phyloP scores from a whole-genome alignment of 1,140 invertebrate species.

The Cyclina sinensis region DNA sequence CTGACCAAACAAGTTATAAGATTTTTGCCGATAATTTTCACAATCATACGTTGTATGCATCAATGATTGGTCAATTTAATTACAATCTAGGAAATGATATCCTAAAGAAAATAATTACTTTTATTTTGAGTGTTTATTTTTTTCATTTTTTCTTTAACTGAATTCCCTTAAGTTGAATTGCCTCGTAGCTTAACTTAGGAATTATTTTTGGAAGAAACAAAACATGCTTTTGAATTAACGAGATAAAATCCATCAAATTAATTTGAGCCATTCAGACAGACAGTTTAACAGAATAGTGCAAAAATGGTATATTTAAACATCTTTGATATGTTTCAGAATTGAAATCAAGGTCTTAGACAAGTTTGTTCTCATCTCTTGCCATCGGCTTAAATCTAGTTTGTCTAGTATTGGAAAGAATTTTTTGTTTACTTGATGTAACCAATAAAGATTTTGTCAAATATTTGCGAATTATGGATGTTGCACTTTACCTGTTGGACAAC shows the following conservation, averaged over 20 bases:
- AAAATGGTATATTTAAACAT: too few relatives aligned
- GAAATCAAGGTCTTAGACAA: too few relatives aligned
- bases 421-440: slow-evolving; percentile 29
- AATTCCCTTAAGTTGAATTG: too few relatives aligned
- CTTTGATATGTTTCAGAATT: too few relatives aligned
- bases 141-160: background rate
- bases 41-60: background rate
- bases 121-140: background rate
- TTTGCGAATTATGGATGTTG: slow-evolving; percentile 24
- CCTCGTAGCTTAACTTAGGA: too few relatives aligned
- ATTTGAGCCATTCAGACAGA: too few relatives aligned
- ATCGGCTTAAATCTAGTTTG: background rate
- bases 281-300: too few relatives aligned
- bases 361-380: background rate
- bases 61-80: slow-evolving; percentile 63
- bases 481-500: background rate
- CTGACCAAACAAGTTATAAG: slow-evolving; percentile 26
- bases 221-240: too few relatives aligned
- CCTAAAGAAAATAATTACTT: background rate
- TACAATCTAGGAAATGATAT: slow-evolving; percentile 26
- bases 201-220: too few relatives aligned
- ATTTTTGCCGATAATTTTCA: slow-evolving; percentile 29
- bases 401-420: background rate
- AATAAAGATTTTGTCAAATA: slow-evolving; percentile 34
- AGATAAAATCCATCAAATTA: too few relatives aligned